Conservation (phyloP, 2,113 vertebrate genomes). For the Shinisaurus crocodilurus region DNA sequence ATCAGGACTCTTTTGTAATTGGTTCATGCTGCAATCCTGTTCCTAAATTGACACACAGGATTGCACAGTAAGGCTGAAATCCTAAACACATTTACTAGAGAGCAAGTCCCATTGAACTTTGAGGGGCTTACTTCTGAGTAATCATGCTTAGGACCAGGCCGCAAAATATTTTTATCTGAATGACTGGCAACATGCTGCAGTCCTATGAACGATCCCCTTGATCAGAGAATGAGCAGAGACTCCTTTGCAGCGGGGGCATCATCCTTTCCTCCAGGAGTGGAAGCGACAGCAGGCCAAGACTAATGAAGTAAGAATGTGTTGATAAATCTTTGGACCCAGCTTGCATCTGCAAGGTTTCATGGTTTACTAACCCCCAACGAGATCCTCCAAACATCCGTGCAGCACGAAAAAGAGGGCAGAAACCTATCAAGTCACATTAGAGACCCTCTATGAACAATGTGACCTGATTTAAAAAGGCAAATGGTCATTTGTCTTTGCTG, state of each 20-base stretch:
- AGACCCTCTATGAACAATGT: not conserved
- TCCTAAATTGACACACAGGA: not conserved
- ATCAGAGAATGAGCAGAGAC: not conserved
- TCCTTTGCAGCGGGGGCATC: not conserved
- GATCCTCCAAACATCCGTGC: not conserved
- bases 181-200: not conserved
- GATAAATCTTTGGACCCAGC: not conserved
- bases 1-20: not conserved
- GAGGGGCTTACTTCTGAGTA: not conserved
- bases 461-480: not conserved
- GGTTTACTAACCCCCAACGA: not conserved
- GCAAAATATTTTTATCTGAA: not conserved
- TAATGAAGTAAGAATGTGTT: not conserved
- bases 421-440: slow-evolving; percentile 3
- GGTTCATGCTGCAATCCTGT: not conserved
- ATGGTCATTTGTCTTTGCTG: slow-evolving; percentile 8
- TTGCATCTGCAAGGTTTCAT: not conserved
- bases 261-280: not conserved
- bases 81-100: not conserved
- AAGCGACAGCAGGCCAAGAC: not conserved
- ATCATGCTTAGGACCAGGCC: not conserved
- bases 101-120: not conserved
- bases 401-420: slow-evolving; percentile 2
- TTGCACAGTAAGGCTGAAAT: not conserved
- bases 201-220: not conserved